Base-by-base conservation (phyloP, 2,888 invertebrate genomes). In the Zhuqinia jingwanae region DNA sequence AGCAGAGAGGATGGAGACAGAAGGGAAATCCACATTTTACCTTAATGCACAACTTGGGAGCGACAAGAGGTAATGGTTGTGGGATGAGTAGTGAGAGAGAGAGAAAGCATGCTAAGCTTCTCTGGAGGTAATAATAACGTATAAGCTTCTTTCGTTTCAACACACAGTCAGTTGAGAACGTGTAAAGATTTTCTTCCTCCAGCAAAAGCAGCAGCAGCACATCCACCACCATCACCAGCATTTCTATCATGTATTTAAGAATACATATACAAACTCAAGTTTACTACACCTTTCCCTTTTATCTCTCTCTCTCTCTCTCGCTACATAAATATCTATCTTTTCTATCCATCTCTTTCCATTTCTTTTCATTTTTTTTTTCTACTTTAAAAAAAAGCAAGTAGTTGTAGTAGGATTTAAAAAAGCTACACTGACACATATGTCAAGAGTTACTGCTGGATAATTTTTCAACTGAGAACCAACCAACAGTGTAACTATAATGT, bases 31-130 rank as follows among this genome's bases (percentile, higher is more conserved):
- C 85, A 85, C 85, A 79, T 85, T 85, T 70, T 85, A 85, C 85
- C 79, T 85, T 85, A 85, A 85, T 80, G 79, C 85, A 85, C 85
- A 63, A 85, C 85, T 85, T 79, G 85, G 85, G 85, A 85, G 53
- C 85, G 85, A 80, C 85, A 79, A 85, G 85, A 80, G 79, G 85
- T 85, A 85, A 85, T 85, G 60, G 85, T 85, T 80, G 85, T 58
- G 85, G 85, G 78, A 85, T 80, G 85, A 80, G 85, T 75, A 65
- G 79, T 60, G 73, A 36, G 36, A 36, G 36, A 36, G 36, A 85
- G 63, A 75, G 79, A 75, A 85, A 73, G 79, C 79, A 80, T 79
- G 75, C 73, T 85, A 85, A 85, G 75, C 85, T 80, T 47, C 63
- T 82, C 75, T 60, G 68, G 58, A 60, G 53, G 63, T 76, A 60